These are phyloP conservation scores for Melanchra persicariae DNA, from an alignment of 2,888 invertebrate genomes.

Conservation along the genomic window DNA sequence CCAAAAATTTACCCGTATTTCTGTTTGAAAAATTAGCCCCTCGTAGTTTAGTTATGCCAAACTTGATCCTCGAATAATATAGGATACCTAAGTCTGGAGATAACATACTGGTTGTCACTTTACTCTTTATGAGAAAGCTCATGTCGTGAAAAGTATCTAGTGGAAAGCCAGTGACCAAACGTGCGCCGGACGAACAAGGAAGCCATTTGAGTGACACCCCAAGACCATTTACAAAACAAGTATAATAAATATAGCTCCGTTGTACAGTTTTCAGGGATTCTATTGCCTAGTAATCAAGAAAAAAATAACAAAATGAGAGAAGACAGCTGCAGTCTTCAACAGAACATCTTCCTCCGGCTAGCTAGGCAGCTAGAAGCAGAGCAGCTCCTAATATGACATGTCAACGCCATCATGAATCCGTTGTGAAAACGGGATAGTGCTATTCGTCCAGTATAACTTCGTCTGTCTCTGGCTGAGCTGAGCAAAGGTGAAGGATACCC, in stretches of 20 bases:
- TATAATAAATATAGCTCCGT: not conserved
- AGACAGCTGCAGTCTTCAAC: too few relatives aligned
- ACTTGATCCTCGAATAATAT: too few relatives aligned
- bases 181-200: not conserved
- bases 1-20: not conserved
- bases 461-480: too few relatives aligned
- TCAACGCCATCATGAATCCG: not conserved
- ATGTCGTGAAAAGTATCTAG: not conserved
- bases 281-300: not conserved
- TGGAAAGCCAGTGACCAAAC: not conserved
- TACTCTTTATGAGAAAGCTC: not conserved
- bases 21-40: too few relatives aligned
- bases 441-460: too few relatives aligned
- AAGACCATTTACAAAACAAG: not conserved
- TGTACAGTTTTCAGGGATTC: not conserved
- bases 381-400: too few relatives aligned
- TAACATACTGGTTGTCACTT: not conserved
- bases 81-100: too few relatives aligned
- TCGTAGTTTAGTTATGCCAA: too few relatives aligned
- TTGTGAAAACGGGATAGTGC: not conserved
- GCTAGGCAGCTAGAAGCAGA: too few relatives aligned
- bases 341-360: too few relatives aligned
- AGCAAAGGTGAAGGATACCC: too few relatives aligned
- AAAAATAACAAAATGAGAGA: not conserved
- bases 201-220: not conserved